Conservation (phyloP, 2,797 vertebrate species). For the Hapalemur alaotrensis region DNA sequence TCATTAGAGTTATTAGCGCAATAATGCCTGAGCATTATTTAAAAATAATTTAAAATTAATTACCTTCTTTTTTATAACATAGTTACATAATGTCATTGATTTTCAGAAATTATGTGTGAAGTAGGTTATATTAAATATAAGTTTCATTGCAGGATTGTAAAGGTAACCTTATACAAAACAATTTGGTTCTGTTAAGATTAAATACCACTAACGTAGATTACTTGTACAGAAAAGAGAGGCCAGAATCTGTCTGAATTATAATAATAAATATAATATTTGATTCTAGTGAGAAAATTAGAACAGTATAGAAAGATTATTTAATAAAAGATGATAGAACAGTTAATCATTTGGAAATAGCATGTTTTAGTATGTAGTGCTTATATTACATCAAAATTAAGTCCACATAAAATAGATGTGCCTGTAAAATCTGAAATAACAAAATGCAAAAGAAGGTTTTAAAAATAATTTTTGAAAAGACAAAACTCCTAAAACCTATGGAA, state of each 20-base stretch:
- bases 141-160: not conserved
- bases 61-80: not conserved
- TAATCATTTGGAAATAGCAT: not conserved
- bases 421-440: not conserved
- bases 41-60: not conserved
- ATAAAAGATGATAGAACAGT: not conserved
- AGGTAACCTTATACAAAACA: not conserved
- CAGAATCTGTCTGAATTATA: not conserved
- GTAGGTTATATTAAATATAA: not conserved
- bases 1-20: not conserved
- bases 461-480: not conserved
- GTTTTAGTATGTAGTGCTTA: not conserved
- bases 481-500: not conserved
- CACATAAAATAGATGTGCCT: not conserved
- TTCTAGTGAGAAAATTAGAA: not conserved
- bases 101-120: not conserved
- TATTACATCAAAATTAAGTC: not conserved
- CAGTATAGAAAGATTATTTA: slow-evolving; percentile 1
- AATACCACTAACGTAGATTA: not conserved
- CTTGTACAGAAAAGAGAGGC: not conserved
- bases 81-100: not conserved
- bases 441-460: not conserved
- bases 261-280: not conserved
- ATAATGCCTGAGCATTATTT: not conserved
- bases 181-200: not conserved